Percentiles rank a stretch among this genome's conserved stretches.
Conservation (phyloP, 1,140 invertebrate species). For the Galleria mellonella region DNA sequence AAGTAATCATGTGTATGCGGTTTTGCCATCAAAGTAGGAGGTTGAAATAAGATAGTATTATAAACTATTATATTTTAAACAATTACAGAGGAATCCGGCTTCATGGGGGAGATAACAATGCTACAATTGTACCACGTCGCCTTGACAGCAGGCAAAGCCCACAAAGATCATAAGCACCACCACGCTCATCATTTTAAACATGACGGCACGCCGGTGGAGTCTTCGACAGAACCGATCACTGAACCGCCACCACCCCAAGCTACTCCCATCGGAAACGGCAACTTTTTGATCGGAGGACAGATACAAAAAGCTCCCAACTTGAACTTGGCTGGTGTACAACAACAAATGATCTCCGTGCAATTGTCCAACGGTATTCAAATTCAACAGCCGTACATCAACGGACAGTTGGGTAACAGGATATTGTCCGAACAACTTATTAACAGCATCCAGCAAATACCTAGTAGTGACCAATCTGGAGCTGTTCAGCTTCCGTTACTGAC, state of each 20-base stretch:
- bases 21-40: too few relatives aligned
- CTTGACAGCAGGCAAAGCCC: conserved; percentile 86
- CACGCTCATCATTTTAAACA: conserved; percentile 86
- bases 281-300: conserved; percentile 81
- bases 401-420: conserved; percentile 75
- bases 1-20: too few relatives aligned
- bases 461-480: not conserved
- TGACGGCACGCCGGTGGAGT: conserved; percentile 78
- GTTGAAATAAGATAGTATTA: not conserved
- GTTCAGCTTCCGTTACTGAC: conserved; percentile 20
- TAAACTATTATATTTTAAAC: not conserved
- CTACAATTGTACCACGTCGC: conserved; percentile 86
- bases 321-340: conserved; percentile 74
- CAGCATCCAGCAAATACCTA: conserved; percentile 29
- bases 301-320: conserved; percentile 79
- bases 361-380: conserved; percentile 60
- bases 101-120: conserved; percentile 86
- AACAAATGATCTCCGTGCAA: conserved; percentile 68
- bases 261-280: conserved; percentile 69
- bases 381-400: conserved; percentile 77
- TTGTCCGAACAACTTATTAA: conserved; percentile 76
- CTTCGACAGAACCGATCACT: conserved; percentile 69
- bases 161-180: conserved; percentile 88
- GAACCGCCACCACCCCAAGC: conserved; percentile 74
- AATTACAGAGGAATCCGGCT: conserved; percentile 76